phyloP scores from a whole-genome alignment of 2,888 invertebrate species.

The Eristalis arbustorum region DNA sequence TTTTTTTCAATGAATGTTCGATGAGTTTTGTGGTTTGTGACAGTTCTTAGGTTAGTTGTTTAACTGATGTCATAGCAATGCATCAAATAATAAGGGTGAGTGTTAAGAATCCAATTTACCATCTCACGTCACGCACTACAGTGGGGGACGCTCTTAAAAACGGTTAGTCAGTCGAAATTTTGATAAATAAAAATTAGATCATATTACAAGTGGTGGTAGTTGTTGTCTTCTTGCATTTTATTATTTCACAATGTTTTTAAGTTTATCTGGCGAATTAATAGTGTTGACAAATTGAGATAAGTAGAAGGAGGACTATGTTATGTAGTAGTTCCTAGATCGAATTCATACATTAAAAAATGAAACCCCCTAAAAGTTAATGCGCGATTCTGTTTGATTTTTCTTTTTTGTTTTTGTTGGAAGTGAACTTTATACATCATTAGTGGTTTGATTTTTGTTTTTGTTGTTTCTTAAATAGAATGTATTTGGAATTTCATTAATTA shows the following conservation, averaged over 20 bases:
- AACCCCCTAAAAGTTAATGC: conserved; percentile 37
- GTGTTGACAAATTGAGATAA: conserved; percentile 25
- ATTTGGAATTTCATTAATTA: conserved; percentile 61
- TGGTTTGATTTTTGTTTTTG: conserved; percentile 16
- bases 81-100: too few species aligned
- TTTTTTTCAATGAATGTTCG: too few species aligned
- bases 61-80: too few species aligned
- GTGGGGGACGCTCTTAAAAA: too few species aligned
- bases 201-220: conserved; percentile 1
- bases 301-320: conserved; percentile 14
- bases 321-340: neutral
- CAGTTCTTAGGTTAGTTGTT: too few species aligned
- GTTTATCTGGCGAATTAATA: conserved; percentile 21
- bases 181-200: conserved; percentile 14
- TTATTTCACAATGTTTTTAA: conserved; percentile 31
- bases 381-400: conserved; percentile 4
- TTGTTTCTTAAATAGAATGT: conserved; percentile 50
- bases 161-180: neutral
- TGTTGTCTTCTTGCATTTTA: neutral
- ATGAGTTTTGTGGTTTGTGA: too few species aligned
- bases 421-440: conserved; percentile 41
- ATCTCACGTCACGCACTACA: too few species aligned
- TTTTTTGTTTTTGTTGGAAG: too few species aligned
- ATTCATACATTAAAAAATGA: conserved; percentile 40
- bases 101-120: too few species aligned